These are phyloP conservation scores for Pantherophis guttatus DNA, from an alignment of 2,113 vertebrate species.

Conservation along the genomic window DNA sequence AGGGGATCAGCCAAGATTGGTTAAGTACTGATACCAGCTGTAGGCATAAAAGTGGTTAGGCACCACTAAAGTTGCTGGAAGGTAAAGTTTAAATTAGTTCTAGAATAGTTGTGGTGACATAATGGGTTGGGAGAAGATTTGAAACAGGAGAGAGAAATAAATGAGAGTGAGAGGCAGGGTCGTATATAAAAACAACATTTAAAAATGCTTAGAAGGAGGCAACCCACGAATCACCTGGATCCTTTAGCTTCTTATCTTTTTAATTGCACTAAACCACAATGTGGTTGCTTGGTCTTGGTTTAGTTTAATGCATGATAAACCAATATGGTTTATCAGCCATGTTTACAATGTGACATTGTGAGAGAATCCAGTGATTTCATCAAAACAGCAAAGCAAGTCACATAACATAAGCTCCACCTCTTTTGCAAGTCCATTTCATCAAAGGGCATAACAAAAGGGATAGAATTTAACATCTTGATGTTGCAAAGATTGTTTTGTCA, in stretches of 20 bases:
- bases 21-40: neutral
- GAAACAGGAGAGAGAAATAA: neutral
- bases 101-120: neutral
- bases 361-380: neutral
- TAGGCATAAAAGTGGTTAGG: neutral
- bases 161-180: neutral
- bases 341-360: neutral
- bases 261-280: neutral
- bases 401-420: neutral
- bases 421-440: neutral
- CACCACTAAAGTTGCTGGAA: neutral
- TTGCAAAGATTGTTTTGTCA: neutral
- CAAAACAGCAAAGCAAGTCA: neutral
- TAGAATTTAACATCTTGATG: neutral
- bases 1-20: neutral
- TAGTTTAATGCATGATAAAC: neutral
- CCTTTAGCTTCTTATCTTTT: conserved; percentile 50
- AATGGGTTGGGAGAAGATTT: neutral
- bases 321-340: neutral
- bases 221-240: neutral
- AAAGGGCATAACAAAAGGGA: neutral
- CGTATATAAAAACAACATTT: neutral
- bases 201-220: no score
- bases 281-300: neutral
- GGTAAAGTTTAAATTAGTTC: neutral